These are phyloP conservation scores for Drosophila arawakana DNA, from an alignment of 1,140 invertebrate species.

Conservation along the genomic window DNA sequence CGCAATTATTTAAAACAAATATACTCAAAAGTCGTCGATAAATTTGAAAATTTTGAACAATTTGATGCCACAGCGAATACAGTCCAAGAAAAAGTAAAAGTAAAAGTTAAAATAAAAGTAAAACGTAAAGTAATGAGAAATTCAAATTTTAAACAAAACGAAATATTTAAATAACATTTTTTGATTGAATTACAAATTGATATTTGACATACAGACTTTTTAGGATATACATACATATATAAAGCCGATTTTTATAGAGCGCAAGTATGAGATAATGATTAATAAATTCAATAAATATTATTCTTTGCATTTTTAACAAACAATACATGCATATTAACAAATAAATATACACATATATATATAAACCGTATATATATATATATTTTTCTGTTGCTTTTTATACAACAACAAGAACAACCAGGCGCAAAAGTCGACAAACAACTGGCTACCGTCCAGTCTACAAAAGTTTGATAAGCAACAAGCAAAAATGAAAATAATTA, in stretches of 20 bases:
- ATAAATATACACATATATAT: conserved; percentile 26
- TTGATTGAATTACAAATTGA: conserved; percentile 54
- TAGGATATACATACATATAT: conserved; percentile 67
- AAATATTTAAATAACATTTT: conserved; percentile 36
- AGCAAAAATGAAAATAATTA: conserved; percentile 35
- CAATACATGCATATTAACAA: conserved; percentile 27
- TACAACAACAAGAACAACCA: conserved; percentile 56
- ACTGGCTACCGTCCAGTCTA: conserved; percentile 81
- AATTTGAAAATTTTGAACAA: conserved; percentile 21
- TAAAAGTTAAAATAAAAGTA: conserved; percentile 5
- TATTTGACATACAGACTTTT: conserved; percentile 66
- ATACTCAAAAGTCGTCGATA: conserved; percentile 21
- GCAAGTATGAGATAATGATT: conserved; percentile 25
- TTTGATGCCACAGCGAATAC: conserved; percentile 56
- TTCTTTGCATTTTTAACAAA: conserved; percentile 55
- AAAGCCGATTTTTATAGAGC: conserved; percentile 48
- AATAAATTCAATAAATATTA: conserved; percentile 45
- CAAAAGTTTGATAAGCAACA: conserved; percentile 71
- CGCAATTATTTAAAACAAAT: conserved; percentile 22
- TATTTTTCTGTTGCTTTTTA: conserved; percentile 80
- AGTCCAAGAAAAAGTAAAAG: conserved; percentile 54
- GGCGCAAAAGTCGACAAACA: conserved; percentile 63
- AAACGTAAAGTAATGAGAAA: neutral
- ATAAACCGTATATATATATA: conserved; percentile 21
- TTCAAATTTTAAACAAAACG: conserved; percentile 24